A percentile compares a stretch with the other conserved stretches of the same genome.
phyloP scores from a whole-genome alignment of 2,888 invertebrate species.

The Zeuzera pyrina region DNA sequence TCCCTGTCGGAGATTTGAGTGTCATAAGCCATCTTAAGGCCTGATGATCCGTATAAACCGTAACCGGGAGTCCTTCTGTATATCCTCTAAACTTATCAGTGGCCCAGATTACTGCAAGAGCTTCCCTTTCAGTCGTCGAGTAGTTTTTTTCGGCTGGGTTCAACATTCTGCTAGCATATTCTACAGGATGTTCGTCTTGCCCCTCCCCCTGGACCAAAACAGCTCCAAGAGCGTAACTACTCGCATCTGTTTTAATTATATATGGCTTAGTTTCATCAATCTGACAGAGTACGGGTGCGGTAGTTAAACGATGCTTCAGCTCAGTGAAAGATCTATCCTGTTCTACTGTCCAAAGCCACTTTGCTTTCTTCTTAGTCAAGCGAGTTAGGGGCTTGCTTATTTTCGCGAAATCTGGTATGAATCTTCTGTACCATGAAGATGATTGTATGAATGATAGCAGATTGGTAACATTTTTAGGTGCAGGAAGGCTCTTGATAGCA shows the following conservation, averaged over 20 bases:
- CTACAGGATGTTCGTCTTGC: slow-evolving; percentile 1
- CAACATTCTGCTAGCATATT: slow-evolving; percentile 6
- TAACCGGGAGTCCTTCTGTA: slow-evolving; percentile 36
- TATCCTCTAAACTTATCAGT: too few relatives aligned
- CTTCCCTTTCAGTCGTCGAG: slow-evolving; percentile 7
- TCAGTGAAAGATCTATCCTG: slow-evolving; percentile 16
- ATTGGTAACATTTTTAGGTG: too few relatives aligned
- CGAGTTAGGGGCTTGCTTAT: slow-evolving; percentile 18
- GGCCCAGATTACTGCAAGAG: background rate
- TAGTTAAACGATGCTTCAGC: slow-evolving; percentile 15
- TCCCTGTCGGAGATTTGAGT: slow-evolving; percentile 33
- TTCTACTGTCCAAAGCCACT: slow-evolving; percentile 19
- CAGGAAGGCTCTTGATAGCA: too few relatives aligned
- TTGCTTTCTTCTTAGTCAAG: slow-evolving; percentile 20
- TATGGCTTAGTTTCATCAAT: slow-evolving; percentile 11
- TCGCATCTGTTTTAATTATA: slow-evolving; percentile 3
- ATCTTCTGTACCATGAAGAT: too few relatives aligned
- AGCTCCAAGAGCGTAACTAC: slow-evolving; percentile 13
- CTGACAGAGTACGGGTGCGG: slow-evolving; percentile 16
- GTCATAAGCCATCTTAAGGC: slow-evolving; percentile 38
- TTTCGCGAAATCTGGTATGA: too few relatives aligned
- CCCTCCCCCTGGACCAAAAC: slow-evolving; percentile 15
- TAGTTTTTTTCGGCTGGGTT: slow-evolving; percentile 5
- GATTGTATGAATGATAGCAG: too few relatives aligned
- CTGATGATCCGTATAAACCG: slow-evolving; percentile 27